Evolutionary conservation across 2,113 vertebrate species (phyloP).

Genomic region (Bothrops jararaca): DNA sequence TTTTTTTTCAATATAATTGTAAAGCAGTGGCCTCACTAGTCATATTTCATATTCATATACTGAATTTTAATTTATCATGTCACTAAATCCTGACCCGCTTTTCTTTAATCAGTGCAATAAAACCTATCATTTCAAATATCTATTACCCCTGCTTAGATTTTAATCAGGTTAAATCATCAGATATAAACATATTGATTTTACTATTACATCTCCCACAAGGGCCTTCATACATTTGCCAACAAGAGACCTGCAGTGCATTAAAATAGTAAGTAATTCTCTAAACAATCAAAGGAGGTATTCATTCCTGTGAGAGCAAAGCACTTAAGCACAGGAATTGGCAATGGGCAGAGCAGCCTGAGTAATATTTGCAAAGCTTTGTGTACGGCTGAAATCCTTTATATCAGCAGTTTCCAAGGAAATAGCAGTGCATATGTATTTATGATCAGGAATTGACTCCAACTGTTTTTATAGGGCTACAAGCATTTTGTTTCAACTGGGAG

Average conservation of each 20-base stretch:
- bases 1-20: not conserved
- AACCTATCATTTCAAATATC: conserved; percentile 38
- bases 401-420: not conserved
- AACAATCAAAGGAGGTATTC: conserved; percentile 21
- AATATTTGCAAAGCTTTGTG: not conserved
- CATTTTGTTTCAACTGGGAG: not conserved
- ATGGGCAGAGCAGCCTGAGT: not conserved
- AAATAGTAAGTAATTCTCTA: conserved; percentile 36
- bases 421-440: not conserved
- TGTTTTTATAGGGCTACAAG: not conserved
- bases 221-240: conserved; percentile 24
- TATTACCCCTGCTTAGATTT: conserved; percentile 41
- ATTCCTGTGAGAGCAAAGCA: conserved; percentile 15
- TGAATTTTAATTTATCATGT: not conserved
- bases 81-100: conserved; percentile 17
- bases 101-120: conserved; percentile 42
- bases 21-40: not conserved
- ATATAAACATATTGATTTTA: conserved; percentile 50
- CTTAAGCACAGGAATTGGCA: not conserved
- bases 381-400: not conserved
- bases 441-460: not conserved
- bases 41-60: not conserved
- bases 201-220: conserved; percentile 16
- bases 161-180: conserved; percentile 35
- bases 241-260: not conserved